Percentiles rank a stretch among this genome's conserved stretches.
phyloP scores from a whole-genome alignment of 2,797 vertebrate species.

The Chaunax sp. region DNA sequence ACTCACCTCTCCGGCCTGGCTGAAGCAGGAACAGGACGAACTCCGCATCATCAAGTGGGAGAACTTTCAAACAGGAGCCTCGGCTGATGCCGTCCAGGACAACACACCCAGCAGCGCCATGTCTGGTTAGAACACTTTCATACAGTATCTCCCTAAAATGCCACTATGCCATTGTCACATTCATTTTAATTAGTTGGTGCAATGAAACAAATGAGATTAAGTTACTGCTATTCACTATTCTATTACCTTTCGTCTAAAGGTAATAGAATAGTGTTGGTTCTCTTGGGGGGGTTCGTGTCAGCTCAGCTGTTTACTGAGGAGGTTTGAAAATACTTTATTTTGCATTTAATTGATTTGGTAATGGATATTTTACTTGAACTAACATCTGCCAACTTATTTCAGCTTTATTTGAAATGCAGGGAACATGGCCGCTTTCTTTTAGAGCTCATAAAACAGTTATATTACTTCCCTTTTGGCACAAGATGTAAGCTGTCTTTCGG shows the following conservation, averaged over 20 bases:
- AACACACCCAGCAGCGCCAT: conserved; percentile 83
- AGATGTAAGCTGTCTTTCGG: neutral
- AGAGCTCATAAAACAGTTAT: neutral
- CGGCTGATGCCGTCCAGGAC: conserved; percentile 76
- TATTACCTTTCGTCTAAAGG: too few relatives aligned
- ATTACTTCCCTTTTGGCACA: neutral
- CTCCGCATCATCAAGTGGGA: conserved; percentile 79
- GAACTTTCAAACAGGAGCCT: conserved; percentile 58
- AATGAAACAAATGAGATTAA: neutral
- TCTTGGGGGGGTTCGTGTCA: too few relatives aligned
- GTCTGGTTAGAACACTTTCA: conserved; percentile 64
- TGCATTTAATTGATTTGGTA: too few relatives aligned
- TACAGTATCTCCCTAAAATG: neutral
- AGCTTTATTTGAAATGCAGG: neutral
- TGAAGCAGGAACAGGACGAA: conserved; percentile 81
- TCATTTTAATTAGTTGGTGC: neutral
- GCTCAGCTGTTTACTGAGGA: too few relatives aligned
- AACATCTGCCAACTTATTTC: neutral
- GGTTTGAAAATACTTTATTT: too few relatives aligned
- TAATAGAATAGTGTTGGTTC: too few relatives aligned
- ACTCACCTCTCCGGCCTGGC: conserved; percentile 72
- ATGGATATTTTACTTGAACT: neutral
- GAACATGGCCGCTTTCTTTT: neutral
- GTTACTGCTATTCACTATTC: too few relatives aligned
- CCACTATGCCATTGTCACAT: neutral